phyloP scores from a whole-genome alignment of 2,888 invertebrate species.

The Tenthredo amoena region DNA sequence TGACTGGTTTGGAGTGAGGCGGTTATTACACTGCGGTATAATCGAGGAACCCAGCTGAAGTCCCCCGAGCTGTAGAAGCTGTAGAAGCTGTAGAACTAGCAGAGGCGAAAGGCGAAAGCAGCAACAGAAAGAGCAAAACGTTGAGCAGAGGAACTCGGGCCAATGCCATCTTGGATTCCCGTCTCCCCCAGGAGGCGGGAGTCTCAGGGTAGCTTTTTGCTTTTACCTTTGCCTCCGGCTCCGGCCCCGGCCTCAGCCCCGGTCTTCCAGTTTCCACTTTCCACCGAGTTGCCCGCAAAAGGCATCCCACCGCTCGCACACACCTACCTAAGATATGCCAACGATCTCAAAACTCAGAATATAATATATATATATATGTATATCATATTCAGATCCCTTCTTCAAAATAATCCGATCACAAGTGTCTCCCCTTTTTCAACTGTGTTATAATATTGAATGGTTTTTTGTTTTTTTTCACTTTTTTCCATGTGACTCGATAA shows the following conservation, averaged over 20 bases:
- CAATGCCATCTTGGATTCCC: conserved; percentile 48
- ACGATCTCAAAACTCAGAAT: not conserved
- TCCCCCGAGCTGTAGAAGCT: not conserved
- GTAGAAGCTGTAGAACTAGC: not conserved
- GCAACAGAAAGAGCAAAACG: conserved; percentile 5
- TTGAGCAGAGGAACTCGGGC: conserved; percentile 15
- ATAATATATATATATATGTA: not conserved
- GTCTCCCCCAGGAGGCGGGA: conserved; percentile 31
- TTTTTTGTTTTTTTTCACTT: not conserved
- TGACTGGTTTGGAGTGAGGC: conserved; percentile 39
- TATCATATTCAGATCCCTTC: not conserved
- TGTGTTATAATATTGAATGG: not conserved
- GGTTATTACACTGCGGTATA: conserved; percentile 44
- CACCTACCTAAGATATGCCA: not conserved
- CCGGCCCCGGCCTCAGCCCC: not conserved
- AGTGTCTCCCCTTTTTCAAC: not conserved
- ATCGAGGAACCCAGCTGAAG: not conserved
- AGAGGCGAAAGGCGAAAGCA: not conserved
- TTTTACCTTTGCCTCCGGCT: conserved; percentile 4
- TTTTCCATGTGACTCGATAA: not conserved
- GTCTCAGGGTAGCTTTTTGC: conserved; percentile 41
- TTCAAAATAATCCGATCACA: not conserved
- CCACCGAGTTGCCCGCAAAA: conserved; percentile 38
- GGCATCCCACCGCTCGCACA: not conserved
- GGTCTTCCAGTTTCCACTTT: conserved; percentile 19